Conservation (phyloP, 2,888 invertebrate species). For the Torymus aiolomorphi region DNA sequence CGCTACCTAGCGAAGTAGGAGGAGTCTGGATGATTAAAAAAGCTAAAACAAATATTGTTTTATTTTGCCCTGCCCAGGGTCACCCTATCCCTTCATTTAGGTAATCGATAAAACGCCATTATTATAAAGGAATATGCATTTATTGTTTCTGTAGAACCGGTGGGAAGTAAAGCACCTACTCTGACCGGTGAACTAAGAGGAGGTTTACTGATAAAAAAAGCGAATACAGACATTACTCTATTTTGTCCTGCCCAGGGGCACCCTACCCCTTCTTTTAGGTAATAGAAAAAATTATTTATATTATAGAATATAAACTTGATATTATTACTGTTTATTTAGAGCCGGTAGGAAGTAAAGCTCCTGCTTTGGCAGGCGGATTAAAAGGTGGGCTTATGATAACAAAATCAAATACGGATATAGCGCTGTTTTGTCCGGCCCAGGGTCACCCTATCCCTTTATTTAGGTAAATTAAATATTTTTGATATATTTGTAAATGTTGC, state of each 20-base stretch:
- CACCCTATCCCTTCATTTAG: constrained; percentile 80
- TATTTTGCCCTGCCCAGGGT: constrained; percentile 85
- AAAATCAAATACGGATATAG: constrained; percentile 73
- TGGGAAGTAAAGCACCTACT: constrained; percentile 78
- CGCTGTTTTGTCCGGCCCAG: constrained; percentile 84
- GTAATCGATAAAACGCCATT: constrained; percentile 72
- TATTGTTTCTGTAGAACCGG: constrained; percentile 74
- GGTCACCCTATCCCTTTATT: constrained; percentile 80
- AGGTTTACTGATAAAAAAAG: constrained; percentile 68
- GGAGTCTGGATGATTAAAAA: constrained; percentile 70
- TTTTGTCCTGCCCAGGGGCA: constrained; percentile 86
- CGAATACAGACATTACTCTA: constrained; percentile 76
- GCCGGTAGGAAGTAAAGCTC: constrained; percentile 80
- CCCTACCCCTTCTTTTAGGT: constrained; percentile 80
- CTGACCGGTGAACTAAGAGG: constrained; percentile 74
- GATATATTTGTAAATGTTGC: constrained; percentile 23
- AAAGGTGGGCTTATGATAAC: constrained; percentile 71
- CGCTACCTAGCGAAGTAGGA: constrained; percentile 74
- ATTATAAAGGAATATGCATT: neutral
- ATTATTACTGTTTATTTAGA: constrained; percentile 71
- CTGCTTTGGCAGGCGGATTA: constrained; percentile 75
- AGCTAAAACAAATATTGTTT: constrained; percentile 75
- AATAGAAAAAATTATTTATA: constrained; percentile 65
- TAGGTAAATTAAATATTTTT: constrained; percentile 75
- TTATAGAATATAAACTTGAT: neutral